A percentile compares a stretch with the other conserved stretches of the same genome.
Evolutionary conservation across 2,888 invertebrate genomes (phyloP).

Genomic region (Cerceris rybyensis): DNA sequence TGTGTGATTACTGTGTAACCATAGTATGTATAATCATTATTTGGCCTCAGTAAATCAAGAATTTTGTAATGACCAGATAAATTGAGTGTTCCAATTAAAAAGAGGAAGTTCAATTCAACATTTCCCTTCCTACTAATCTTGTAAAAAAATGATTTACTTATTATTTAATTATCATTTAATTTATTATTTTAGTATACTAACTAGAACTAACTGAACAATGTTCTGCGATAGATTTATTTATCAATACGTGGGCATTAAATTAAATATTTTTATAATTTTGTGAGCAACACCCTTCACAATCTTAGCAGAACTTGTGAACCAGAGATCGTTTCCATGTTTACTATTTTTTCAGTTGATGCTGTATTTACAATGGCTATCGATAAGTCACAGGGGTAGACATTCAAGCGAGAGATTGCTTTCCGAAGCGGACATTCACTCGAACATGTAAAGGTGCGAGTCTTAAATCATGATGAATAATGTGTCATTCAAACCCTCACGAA

Average conservation of each 20-base stretch:
- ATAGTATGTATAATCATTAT: too few species aligned
- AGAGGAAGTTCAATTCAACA: too few species aligned
- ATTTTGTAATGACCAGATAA: too few species aligned
- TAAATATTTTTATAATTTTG: conserved; percentile 15
- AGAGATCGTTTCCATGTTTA: not conserved
- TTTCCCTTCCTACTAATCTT: too few species aligned
- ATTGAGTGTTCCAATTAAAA: too few species aligned
- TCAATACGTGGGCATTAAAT: conserved; percentile 37
- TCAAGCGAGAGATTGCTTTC: not conserved
- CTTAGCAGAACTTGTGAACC: not conserved
- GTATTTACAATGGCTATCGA: not conserved
- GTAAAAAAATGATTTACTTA: too few species aligned
- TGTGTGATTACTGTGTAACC: too few species aligned
- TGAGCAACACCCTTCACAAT: not conserved
- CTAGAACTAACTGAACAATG: too few species aligned
- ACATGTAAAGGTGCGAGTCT: not conserved
- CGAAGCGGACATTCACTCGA: not conserved
- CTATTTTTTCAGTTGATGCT: not conserved
- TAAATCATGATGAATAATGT: not conserved
- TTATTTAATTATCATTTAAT: too few species aligned
- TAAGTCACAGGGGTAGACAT: conserved; percentile 2
- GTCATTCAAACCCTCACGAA: not conserved
- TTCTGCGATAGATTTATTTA: not conserved
- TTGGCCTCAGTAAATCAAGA: too few species aligned
- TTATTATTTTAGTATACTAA: too few species aligned